Conservation (phyloP, 53 echinoderm and acorn worm genomes). For the Mesocentrotus franciscanus region DNA sequence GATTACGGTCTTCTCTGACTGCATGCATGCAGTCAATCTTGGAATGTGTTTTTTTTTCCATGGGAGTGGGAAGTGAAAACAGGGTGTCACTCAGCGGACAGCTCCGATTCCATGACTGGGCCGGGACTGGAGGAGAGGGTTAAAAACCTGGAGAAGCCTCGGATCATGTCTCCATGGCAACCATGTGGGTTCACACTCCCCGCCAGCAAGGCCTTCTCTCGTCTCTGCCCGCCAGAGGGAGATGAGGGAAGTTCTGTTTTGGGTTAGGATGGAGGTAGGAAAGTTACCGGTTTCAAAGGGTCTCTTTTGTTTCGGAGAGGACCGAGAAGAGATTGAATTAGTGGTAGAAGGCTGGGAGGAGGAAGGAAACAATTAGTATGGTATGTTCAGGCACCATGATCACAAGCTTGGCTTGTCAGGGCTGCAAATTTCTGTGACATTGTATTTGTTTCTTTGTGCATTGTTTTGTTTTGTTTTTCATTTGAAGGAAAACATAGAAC, state of each 20-base stretch:
- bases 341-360: not conserved
- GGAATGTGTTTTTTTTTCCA: constrained; percentile 51
- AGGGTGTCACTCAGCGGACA: constrained; percentile 51
- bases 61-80: constrained; percentile 64
- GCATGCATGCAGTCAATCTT: not conserved
- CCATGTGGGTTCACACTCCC: constrained; percentile 28
- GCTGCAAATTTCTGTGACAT: not conserved
- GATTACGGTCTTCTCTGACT: not conserved
- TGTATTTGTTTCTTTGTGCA: not conserved
- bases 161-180: constrained; percentile 51
- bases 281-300: not conserved
- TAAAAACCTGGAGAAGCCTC: constrained; percentile 56
- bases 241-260: not conserved
- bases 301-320: not conserved
- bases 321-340: constrained; percentile 45
- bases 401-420: not conserved
- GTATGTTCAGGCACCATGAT: not conserved
- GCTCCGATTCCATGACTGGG: constrained; percentile 53
- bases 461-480: not conserved
- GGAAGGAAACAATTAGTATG: constrained; percentile 27
- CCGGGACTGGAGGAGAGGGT: constrained; percentile 39
- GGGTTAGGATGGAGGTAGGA: not conserved
- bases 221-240: not conserved
- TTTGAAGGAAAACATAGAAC: not conserved
- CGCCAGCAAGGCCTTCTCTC: not conserved